Conservation (phyloP, 2,113 vertebrate genomes). For the Tamias sibiricus region DNA sequence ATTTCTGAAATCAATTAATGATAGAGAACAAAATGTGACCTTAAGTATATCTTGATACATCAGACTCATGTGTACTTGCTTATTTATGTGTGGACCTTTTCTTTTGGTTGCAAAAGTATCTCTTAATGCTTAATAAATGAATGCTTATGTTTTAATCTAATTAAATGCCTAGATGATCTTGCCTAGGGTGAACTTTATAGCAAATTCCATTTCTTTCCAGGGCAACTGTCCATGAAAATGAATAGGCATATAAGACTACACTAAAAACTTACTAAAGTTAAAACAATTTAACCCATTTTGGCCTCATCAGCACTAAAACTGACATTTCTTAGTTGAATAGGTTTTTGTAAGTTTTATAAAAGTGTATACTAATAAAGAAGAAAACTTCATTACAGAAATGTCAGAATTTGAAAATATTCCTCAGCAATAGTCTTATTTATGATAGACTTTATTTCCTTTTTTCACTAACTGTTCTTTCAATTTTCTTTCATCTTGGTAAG, state of each 20-base stretch:
- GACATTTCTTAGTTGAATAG: constrained; percentile 9
- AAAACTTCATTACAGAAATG: not conserved
- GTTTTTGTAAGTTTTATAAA: constrained; percentile 37
- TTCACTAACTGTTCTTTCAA: not conserved
- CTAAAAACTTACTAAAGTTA: constrained; percentile 40
- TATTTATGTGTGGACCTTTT: not conserved
- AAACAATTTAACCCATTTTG: constrained; percentile 43
- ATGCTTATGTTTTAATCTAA: constrained; percentile 34
- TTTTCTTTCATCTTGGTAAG: not conserved
- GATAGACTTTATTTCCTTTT: not conserved
- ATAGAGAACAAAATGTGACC: not conserved
- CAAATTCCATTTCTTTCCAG: constrained; percentile 42
- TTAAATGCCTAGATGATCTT: constrained; percentile 48
- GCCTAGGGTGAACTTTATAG: constrained; percentile 29
- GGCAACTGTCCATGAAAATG: constrained; percentile 26
- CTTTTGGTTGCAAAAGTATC: constrained; percentile 32
- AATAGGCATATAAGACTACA: not conserved
- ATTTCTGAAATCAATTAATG: constrained; percentile 50
- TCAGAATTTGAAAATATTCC: constrained; percentile 10
- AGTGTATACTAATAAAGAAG: not conserved
- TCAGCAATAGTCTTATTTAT: not conserved
- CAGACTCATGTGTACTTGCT: not conserved
- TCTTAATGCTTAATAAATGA: constrained; percentile 43
- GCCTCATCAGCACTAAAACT: constrained; percentile 42
- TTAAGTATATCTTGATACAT: not conserved